phyloP scores from a whole-genome alignment of 2,888 invertebrate species.

The Caenorhabditis afra region DNA sequence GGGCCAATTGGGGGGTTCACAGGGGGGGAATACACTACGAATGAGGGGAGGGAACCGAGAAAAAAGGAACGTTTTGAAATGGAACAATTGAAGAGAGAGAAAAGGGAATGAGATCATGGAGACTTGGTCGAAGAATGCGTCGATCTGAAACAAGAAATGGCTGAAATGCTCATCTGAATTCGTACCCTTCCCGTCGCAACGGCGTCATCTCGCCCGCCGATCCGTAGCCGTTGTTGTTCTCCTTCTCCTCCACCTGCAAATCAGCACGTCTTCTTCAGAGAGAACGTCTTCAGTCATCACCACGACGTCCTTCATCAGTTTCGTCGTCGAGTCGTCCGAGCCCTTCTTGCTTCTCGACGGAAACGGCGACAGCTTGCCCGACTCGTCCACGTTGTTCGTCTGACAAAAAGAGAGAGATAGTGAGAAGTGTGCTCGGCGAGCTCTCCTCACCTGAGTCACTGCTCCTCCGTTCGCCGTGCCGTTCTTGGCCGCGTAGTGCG shows the following conservation, averaged over 20 bases:
- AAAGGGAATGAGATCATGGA: background rate
- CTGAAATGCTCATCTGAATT: too few relatives aligned
- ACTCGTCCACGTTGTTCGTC: constrained; percentile 51
- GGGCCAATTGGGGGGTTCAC: too few relatives aligned
- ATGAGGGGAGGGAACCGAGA: too few relatives aligned
- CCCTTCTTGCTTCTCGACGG: constrained; percentile 66
- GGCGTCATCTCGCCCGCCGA: constrained; percentile 57
- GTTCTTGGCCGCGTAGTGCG: constrained; percentile 75
- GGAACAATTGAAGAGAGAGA: background rate
- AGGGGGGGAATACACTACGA: too few relatives aligned
- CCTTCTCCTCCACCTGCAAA: constrained; percentile 53
- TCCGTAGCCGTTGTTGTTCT: constrained; percentile 61
- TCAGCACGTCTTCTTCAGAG: background rate
- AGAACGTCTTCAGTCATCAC: constrained; percentile 11
- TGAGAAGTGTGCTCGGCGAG: too few relatives aligned
- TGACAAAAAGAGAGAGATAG: constrained; percentile 38
- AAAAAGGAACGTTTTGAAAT: background rate
- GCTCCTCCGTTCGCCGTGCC: constrained; percentile 49
- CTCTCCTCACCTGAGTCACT: constrained; percentile 12
- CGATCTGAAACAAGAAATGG: background rate
- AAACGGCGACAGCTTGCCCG: constrained; percentile 58
- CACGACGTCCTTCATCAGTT: constrained; percentile 60
- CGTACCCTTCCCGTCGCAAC: constrained; percentile 55
- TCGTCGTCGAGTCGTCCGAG: constrained; percentile 67
- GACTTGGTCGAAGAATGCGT: too few relatives aligned